Conservation (phyloP, 1,140 invertebrate species). For the Drosophila arawakana region DNA sequence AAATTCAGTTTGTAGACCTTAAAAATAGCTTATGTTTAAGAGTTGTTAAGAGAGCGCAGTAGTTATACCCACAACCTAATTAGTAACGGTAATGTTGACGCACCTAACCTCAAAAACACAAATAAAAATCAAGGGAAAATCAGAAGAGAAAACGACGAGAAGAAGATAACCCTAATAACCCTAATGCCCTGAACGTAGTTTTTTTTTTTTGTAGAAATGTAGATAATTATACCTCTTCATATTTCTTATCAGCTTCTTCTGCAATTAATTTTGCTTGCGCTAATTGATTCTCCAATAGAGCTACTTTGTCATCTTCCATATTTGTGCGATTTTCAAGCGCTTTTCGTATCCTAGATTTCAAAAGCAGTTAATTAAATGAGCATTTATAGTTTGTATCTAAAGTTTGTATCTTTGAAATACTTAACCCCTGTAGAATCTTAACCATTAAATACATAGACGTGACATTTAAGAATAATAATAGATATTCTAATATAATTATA, state of each 20-base stretch:
- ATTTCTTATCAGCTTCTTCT: slow-evolving; percentile 99
- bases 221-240: slow-evolving; percentile 94
- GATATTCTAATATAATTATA: slow-evolving; percentile 31
- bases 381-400: slow-evolving; percentile 24
- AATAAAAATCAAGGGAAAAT: neutral
- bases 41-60: slow-evolving; percentile 66
- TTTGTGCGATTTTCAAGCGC: slow-evolving; percentile 99
- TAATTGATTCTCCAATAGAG: slow-evolving; percentile 96
- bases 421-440: slow-evolving; percentile 66
- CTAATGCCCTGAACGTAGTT: slow-evolving; percentile 68
- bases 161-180: slow-evolving; percentile 71
- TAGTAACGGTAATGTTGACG: slow-evolving; percentile 65
- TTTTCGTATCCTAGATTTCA: slow-evolving; percentile 95
- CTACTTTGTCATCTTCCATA: slow-evolving; percentile 99
- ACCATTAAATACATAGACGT: slow-evolving; percentile 39
- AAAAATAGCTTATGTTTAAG: slow-evolving; percentile 40
- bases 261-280: slow-evolving; percentile 98
- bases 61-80: slow-evolving; percentile 73
- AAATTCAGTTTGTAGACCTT: slow-evolving; percentile 40
- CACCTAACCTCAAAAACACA: slow-evolving; percentile 73
- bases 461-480: slow-evolving; percentile 7
- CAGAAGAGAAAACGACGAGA: slow-evolving; percentile 31
- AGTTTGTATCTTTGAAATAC: slow-evolving; percentile 43
- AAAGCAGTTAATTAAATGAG: slow-evolving; percentile 46
- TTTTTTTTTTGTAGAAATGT: slow-evolving; percentile 27